These are phyloP conservation scores for Pseudopipra pipra DNA, from an alignment of 2,113 vertebrate genomes.

Conservation along the genomic window DNA sequence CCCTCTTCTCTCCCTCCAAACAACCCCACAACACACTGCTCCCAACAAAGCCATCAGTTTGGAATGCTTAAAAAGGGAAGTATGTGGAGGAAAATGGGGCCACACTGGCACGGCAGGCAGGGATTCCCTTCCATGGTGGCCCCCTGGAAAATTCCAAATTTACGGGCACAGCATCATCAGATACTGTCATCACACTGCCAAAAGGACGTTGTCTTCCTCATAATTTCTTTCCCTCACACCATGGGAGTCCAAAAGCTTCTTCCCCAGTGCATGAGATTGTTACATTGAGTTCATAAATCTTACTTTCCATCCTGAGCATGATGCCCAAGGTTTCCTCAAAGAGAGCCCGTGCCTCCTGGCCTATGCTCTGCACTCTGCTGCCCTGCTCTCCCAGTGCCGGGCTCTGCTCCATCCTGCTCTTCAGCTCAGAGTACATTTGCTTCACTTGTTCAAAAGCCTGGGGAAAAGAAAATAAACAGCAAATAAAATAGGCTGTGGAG, in stretches of 20 bases:
- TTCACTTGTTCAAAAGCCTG: conserved; percentile 79
- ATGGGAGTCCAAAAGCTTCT: neutral
- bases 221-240: neutral
- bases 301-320: conserved; percentile 82
- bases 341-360: conserved; percentile 73
- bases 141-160: rapidly evolving
- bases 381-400: conserved; percentile 44
- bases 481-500: neutral
- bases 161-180: neutral
- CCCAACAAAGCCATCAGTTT: neutral
- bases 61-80: neutral
- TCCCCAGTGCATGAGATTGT: rapidly evolving
- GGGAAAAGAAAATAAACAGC: neutral
- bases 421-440: conserved; percentile 71
- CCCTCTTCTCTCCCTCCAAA: neutral
- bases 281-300: neutral
- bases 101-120: neutral
- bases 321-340: conserved; percentile 77
- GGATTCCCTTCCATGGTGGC: neutral
- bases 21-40: rapidly evolving
- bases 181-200: neutral
- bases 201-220: rapidly evolving
- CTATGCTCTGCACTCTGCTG: conserved; percentile 70
- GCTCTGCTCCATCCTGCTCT: conserved; percentile 38
- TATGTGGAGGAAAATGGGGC: rapidly evolving